Evolutionary conservation across 2,113 vertebrate species (phyloP), one percentile per base, ranked within the genome.

Genomic region (Passer montanus): DNA sequence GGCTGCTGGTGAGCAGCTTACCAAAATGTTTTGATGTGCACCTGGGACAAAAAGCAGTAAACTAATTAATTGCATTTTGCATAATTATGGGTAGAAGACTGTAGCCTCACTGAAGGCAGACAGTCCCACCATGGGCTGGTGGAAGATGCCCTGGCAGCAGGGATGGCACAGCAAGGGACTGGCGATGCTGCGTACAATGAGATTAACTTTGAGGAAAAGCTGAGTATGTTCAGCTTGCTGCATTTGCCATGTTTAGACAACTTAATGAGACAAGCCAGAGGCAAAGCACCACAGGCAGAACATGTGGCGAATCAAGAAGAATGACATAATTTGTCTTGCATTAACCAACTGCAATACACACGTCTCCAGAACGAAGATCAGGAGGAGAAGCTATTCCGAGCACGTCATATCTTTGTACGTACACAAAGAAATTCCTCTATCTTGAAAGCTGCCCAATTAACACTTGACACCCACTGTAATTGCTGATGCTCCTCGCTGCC

Each of bases 301-400:
- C 93, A 92, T 66, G 93, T 84, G 90, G 96, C 7, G 13, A 94
- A 94, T 81, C 87, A 81, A 82, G 90, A 90, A 94, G 95, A 96
- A 95, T 92, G 96, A 94, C 92, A 93, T 94, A 94, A 95, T 96
- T 96, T 94, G 94, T 97, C 95, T 96, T 93, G 90, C 95, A 84
- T 96, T 97, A 97, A 96, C 92, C n/a, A 39, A 77, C 86, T 89
- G 93, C 53, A 92, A 92, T 27, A 33, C 2, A 79, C 73, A 43
- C 37, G 2, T 84, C 88, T 93, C 69, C 83, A 72, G 76, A 93
- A 94, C 1, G 49, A 46, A 87, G 88, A 96, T 80, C 76, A 24
- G 93, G 73, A 84, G 79, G 76, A 79, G 84, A 89, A 96, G 86
- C 89, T 64, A 95, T 96, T 95, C 93, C 0, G 10, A 86, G 90